Evolutionary conservation across 1,140 invertebrate species (phyloP).

Genomic region (Adoxophyes honmai): DNA sequence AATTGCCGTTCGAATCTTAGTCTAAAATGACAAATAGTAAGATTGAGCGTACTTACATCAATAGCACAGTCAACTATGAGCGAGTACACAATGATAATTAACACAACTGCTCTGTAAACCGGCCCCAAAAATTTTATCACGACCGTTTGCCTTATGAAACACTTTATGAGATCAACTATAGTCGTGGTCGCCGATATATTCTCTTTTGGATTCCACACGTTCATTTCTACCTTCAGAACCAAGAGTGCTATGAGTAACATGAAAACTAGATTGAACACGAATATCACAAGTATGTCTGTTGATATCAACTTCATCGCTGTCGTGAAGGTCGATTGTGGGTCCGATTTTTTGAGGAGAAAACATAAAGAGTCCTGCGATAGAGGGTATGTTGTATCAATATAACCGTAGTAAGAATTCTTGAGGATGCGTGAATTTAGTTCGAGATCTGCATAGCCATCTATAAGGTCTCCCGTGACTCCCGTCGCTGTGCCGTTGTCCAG

Average conservation of each 20-base stretch:
- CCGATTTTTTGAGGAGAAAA: conserved; percentile 58
- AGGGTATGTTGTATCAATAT: conserved; percentile 67
- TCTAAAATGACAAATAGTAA: no score
- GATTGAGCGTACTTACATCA: conserved; percentile 71
- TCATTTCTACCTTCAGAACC: conserved; percentile 40
- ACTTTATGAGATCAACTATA: conserved; percentile 55
- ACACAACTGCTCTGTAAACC: conserved; percentile 45
- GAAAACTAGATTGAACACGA: conserved; percentile 45
- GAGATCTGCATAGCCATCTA: conserved; percentile 61
- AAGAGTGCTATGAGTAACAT: conserved; percentile 44
- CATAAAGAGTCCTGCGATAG: conserved; percentile 56
- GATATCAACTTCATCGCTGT: conserved; percentile 57
- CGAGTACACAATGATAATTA: conserved; percentile 59
- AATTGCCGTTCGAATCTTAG: no score
- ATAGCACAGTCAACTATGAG: conserved; percentile 59
- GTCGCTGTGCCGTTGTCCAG: conserved; percentile 59
- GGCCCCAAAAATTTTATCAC: conserved; percentile 55
- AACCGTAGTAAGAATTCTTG: conserved; percentile 59
- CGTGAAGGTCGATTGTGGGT: conserved; percentile 53
- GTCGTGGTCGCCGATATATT: conserved; percentile 35
- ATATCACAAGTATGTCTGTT: conserved; percentile 44
- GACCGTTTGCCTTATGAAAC: conserved; percentile 62
- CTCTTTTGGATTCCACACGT: conserved; percentile 35
- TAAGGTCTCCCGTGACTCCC: conserved; percentile 58
- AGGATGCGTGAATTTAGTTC: conserved; percentile 63